Base-by-base conservation (phyloP, 2,888 invertebrate genomes). In the Caenorhabditis sp. region DNA sequence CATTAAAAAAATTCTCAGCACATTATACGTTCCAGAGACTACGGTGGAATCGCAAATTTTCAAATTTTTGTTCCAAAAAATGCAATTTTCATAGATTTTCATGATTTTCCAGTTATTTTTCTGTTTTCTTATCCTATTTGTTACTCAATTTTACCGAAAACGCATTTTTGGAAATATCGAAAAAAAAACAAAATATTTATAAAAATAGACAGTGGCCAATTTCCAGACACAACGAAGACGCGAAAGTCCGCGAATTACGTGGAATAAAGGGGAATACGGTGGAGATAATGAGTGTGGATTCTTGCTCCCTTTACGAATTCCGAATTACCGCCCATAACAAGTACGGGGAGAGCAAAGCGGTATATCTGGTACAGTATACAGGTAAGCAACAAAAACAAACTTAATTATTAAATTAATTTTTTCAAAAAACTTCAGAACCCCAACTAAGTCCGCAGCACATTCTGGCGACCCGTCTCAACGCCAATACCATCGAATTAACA, bases 381-480 rank as follows among this genome's bases (percentile, higher is more conserved):
- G 90, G 90, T 89, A 26, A 62, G 18, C 2, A 15, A 9, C 5
- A 32, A 32, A 32, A 32, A 32, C 9, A n/a, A n/a, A n/a, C 32
- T 9, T 9, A 32, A 32, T 65, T 6, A 24, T 5, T 6, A 15
- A 11, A 53, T 20, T 26, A 20, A 18, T 32, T 11, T 2, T 67
- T 84, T 69, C 53, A n/a, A n/a, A n/a, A n/a, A n/a, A n/a, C n/a
- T 32, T 9, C 32, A 90, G 91, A 91, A 67, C 91, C 91, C 8
- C 90, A 91, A 67, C 76, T 91, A 32, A 87, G 87, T 69, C 91
- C 91, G 1, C 91, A 91, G 60, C 91, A 91, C 77, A 89, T 91
- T 68, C 18, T 91, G 71, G 89, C 89, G 1, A 89, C 83, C 13
- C 88, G 88, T 24, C 51, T 90, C 4, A 88, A 86, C 61, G 88